Percentiles rank a stretch among this genome's conserved stretches.
Evolutionary conservation across 2,888 invertebrate species (phyloP).

Genomic region (Steinernema scapterisci): DNA sequence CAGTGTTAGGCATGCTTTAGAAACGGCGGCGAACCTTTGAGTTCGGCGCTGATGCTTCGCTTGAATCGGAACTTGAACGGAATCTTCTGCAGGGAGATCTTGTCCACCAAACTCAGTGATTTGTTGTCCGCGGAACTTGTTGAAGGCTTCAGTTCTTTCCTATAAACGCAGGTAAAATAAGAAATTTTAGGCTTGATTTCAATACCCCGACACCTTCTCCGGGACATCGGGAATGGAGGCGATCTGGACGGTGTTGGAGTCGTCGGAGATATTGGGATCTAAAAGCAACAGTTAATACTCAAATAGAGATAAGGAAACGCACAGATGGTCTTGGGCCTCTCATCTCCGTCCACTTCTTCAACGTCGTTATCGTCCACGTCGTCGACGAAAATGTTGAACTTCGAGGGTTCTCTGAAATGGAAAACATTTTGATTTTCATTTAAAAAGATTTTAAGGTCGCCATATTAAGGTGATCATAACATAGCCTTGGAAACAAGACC

Average conservation of each 20-base stretch:
- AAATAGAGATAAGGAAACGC: too few relatives aligned
- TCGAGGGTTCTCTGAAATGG: conserved; percentile 6
- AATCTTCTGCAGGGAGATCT: conserved; percentile 12
- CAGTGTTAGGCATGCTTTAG: too few relatives aligned
- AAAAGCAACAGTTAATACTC: too few relatives aligned
- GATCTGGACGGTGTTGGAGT: not conserved
- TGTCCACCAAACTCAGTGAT: not conserved
- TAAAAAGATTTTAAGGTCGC: too few relatives aligned
- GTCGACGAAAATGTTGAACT: conserved; percentile 16
- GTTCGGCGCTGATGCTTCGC: conserved; percentile 25
- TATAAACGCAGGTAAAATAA: not conserved
- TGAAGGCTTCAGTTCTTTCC: not conserved
- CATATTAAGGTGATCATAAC: too few relatives aligned
- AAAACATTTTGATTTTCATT: too few relatives aligned
- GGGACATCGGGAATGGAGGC: not conserved
- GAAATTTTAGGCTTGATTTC: not conserved
- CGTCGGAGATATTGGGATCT: not conserved
- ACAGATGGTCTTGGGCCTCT: too few relatives aligned
- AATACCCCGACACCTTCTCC: not conserved
- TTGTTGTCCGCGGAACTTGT: not conserved
- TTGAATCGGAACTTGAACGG: conserved; percentile 8
- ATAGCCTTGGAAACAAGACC: too few relatives aligned
- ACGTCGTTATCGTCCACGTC: not conserved
- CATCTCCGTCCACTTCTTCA: not conserved
- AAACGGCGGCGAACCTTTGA: not conserved